Evolutionary conservation across 2,797 vertebrate species (phyloP).

Genomic region (Labeo calbasu): DNA sequence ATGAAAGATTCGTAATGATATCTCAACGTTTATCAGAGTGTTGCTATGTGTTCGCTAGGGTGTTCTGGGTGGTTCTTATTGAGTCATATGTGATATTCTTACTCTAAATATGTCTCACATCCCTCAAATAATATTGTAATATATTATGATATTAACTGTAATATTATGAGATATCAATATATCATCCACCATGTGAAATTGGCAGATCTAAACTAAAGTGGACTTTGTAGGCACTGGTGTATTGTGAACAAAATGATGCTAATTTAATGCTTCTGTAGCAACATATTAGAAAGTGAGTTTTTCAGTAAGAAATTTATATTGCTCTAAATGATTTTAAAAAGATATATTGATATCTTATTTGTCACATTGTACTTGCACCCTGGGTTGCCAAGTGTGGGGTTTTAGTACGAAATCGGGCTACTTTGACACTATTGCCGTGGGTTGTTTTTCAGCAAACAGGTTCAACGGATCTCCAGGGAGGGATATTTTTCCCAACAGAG

Average conservation of each 20-base stretch:
- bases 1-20: background rate
- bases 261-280: background rate
- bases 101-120: background rate
- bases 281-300: background rate
- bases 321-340: background rate
- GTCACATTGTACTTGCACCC: background rate
- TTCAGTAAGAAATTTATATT: background rate
- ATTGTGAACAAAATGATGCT: background rate
- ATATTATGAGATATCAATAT: background rate
- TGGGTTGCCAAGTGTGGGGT: too few relatives aligned
- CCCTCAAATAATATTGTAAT: background rate
- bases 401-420: too few relatives aligned
- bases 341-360: background rate
- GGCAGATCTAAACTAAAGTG: background rate
- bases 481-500: too few relatives aligned
- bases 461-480: too few relatives aligned
- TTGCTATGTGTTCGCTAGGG: background rate
- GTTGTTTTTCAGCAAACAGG: too few relatives aligned
- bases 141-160: background rate
- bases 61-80: background rate
- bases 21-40: background rate
- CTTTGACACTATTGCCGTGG: too few relatives aligned
- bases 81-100: background rate
- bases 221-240: background rate
- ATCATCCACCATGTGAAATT: background rate